phyloP scores from a whole-genome alignment of 1,140 invertebrate genomes.

The Neotoxoptera formosana region DNA sequence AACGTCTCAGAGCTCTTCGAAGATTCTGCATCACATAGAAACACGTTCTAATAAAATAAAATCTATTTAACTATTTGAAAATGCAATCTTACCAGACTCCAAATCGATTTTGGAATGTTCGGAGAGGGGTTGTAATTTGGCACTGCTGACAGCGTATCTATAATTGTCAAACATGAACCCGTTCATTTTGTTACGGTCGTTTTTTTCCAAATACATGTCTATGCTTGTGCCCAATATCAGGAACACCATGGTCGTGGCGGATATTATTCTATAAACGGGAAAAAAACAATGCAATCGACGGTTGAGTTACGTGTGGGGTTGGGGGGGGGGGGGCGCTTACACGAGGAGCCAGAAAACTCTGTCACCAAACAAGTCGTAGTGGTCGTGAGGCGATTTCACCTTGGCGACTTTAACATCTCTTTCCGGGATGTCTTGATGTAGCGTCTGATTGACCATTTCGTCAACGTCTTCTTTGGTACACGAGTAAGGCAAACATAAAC shows the following conservation, averaged over 20 bases:
- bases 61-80: neutral
- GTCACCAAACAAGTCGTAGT: conserved; percentile 73
- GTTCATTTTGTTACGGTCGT: conserved; percentile 31
- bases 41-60: neutral
- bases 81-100: conserved; percentile 31
- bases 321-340: conserved; percentile 66
- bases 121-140: conserved; percentile 31
- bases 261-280: conserved; percentile 67
- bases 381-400: conserved; percentile 73
- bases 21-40: neutral
- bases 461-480: conserved; percentile 72
- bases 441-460: conserved; percentile 68
- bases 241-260: conserved; percentile 67
- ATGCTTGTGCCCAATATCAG: conserved; percentile 68
- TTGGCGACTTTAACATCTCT: conserved; percentile 66
- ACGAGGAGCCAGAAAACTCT: conserved; percentile 74
- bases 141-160: conserved; percentile 52
- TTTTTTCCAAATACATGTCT: conserved; percentile 64
- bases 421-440: conserved; percentile 64
- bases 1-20: neutral
- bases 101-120: conserved; percentile 50
- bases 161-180: conserved; percentile 59
- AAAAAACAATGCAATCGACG: neutral
- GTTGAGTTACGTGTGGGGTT: neutral
- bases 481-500: conserved; percentile 75